Percentiles rank a stretch among this genome's conserved stretches.
phyloP scores from a whole-genome alignment of 2,888 invertebrate species.

The Busseola fusca region DNA sequence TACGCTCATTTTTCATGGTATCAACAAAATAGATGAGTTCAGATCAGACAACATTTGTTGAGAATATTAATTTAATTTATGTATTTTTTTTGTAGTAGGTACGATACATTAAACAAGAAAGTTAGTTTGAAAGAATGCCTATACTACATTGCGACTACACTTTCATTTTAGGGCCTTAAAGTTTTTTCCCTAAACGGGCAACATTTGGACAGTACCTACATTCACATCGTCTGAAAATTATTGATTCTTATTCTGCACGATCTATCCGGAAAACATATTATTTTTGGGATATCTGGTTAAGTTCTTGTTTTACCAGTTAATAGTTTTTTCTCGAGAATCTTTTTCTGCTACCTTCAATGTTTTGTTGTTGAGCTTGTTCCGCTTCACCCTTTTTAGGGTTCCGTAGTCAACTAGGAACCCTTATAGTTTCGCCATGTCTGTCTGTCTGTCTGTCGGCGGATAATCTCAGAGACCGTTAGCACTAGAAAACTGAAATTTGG shows the following conservation, averaged over 20 bases:
- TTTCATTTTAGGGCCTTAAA: neutral
- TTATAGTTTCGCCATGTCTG: too few relatives aligned
- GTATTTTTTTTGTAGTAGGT: neutral
- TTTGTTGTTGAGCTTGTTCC: neutral
- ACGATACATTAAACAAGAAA: neutral
- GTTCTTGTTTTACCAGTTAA: neutral
- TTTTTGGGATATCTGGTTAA: neutral
- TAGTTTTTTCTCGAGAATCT: neutral
- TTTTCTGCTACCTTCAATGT: neutral
- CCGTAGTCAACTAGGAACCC: too few relatives aligned
- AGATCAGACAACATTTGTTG: neutral
- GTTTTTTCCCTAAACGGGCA: neutral
- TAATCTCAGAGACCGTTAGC: too few relatives aligned
- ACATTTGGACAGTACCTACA: neutral
- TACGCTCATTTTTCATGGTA: too few relatives aligned
- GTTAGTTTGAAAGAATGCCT: neutral
- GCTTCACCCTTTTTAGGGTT: too few relatives aligned
- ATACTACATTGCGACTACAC: neutral
- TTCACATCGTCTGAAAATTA: neutral
- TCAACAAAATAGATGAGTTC: too few relatives aligned
- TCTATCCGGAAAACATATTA: neutral
- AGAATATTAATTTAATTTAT: neutral
- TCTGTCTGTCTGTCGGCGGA: too few relatives aligned
- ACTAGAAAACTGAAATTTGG: too few relatives aligned
- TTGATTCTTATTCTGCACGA: neutral